Percentiles rank a stretch among this genome's conserved stretches.
Conservation (phyloP, 2,888 invertebrate species). For the Smittia aterrima region DNA sequence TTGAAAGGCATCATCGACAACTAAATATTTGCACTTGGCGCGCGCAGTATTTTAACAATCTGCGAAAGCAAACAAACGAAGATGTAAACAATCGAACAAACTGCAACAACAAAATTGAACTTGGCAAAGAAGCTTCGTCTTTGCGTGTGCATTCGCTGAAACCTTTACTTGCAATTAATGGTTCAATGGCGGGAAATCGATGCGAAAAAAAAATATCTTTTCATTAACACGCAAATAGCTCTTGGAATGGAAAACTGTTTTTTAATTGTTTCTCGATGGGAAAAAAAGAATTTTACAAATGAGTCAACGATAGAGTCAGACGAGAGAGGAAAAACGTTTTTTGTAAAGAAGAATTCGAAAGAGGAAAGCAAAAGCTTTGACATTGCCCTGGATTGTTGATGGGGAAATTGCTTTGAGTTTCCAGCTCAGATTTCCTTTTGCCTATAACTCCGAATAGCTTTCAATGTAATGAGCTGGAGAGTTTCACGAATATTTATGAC, state of each 20-base stretch:
- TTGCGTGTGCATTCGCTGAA: background rate
- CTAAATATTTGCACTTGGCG: background rate
- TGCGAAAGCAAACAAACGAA: background rate
- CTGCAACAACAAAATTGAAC: background rate
- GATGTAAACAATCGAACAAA: background rate
- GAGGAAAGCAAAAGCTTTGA: too few species aligned
- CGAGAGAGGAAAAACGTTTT: too few species aligned
- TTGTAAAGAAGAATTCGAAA: too few species aligned
- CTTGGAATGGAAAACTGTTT: background rate
- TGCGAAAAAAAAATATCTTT: background rate
- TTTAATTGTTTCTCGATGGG: background rate
- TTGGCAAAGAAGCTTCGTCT: background rate
- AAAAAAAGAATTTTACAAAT: background rate
- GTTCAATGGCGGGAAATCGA: constrained; percentile 20
- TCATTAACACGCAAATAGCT: background rate
- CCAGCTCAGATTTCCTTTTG: too few species aligned
- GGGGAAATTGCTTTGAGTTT: too few species aligned
- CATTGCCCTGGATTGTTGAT: too few species aligned
- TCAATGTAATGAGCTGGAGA: too few species aligned
- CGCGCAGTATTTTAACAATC: background rate
- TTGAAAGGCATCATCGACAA: background rate
- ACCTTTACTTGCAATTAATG: constrained; percentile 24
- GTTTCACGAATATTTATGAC: too few species aligned
- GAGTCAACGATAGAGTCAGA: too few species aligned
- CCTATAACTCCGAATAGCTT: too few species aligned